Base-by-base conservation (phyloP, 2,888 invertebrate genomes). In the Zaprionus obscuricornis region DNA sequence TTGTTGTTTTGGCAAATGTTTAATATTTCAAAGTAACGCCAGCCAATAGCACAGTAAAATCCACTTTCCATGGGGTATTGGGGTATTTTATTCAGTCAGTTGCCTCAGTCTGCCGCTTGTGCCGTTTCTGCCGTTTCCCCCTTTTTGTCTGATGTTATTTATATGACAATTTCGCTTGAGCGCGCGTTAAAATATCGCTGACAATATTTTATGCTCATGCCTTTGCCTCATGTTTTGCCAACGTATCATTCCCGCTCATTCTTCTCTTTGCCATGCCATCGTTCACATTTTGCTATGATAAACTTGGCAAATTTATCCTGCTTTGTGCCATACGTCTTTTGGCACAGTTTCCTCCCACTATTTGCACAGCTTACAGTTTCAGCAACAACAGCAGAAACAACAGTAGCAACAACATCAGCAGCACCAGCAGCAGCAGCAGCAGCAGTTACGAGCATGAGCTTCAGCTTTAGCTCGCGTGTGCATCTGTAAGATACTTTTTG, bases 291-390 rank as follows among this genome's bases (percentile, higher is more conserved):
- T 49, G 66, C 86, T 83, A 81, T 81, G 79, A 81, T 81, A 81
- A 81, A 85, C 85, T 85, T 85, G 79, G 79, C 85, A 81, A 85
- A 81, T 81, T 81, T 81, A 81, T 81, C 85, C 79, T 82, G 79
- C 85, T 81, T 85, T 81, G 75, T 73, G 78, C 85, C 79, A 81
- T 81, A 81, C 83, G 85, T 81, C 79, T 81, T 85, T 78, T 84
- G 82, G 85, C 78, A 74, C 78, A 85, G 74, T 82, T 82, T 67
- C 57, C 60, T 7, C 49, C 42, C 47, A 66, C 70, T 82, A 78
- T 85, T 85, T 81, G 67, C 85, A 62, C 75, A 85, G 78, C 77
- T 79, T 81, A 76, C 65, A 84, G 65, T 73, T 78, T 64, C 68
- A 63, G 63, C 60, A n/a, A n/a, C n/a, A n/a, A n/a, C n/a, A n/a